A percentile compares a stretch with the other conserved stretches of the same genome.
These are phyloP conservation scores for Trachelipus rathkii DNA, from an alignment of 1,140 invertebrate genomes.

Conservation along the genomic window DNA sequence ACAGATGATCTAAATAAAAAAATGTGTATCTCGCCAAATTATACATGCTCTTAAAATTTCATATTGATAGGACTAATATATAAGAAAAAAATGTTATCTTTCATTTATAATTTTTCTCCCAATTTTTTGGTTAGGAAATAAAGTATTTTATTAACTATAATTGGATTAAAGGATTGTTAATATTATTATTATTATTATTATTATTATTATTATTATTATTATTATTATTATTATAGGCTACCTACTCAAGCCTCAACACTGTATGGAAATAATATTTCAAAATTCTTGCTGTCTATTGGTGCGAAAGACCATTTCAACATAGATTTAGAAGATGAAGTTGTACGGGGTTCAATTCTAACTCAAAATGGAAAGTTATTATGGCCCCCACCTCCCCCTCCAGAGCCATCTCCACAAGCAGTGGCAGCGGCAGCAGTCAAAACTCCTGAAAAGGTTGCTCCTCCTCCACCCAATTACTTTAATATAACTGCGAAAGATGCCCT, in stretches of 20 bases:
- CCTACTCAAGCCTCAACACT: slow-evolving; percentile 83
- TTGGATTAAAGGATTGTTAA: no score
- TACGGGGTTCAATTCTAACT: slow-evolving; percentile 63
- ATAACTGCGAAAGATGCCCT: slow-evolving; percentile 64
- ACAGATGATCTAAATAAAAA: no score
- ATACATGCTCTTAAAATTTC: no score
- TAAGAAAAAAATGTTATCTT: no score
- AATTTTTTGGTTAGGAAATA: no score
- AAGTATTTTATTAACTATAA: no score
- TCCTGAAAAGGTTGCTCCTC: slow-evolving; percentile 52
- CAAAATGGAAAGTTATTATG: slow-evolving; percentile 71
- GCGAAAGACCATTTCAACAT: slow-evolving; percentile 70
- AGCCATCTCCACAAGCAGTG: slow-evolving; percentile 47
- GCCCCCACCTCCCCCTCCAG: slow-evolving; percentile 66
- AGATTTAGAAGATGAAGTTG: slow-evolving; percentile 79
- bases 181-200: no score
- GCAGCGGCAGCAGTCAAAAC: slow-evolving; percentile 52
- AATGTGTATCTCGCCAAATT: no score
- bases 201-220: no score
- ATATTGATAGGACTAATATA: no score
- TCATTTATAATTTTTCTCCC: no score
- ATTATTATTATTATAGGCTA: no score
- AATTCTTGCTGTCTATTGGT: slow-evolving; percentile 75
- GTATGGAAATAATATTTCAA: slow-evolving; percentile 89
- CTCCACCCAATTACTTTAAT: slow-evolving; percentile 55